phyloP scores from a whole-genome alignment of 2,888 invertebrate genomes.

The Drosophila kambysellisi region DNA sequence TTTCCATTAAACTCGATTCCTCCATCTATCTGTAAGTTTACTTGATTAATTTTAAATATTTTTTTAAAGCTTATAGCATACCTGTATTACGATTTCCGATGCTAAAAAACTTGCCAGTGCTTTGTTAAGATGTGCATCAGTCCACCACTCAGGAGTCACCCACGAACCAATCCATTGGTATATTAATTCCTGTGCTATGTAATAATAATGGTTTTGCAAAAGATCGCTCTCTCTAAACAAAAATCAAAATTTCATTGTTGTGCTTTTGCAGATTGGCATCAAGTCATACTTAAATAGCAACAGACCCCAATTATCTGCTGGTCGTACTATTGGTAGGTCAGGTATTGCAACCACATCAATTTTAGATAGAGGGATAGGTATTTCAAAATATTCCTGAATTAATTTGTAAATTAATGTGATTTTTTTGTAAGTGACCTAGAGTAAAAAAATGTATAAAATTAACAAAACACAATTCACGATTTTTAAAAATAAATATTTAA shows the following conservation, averaged over 20 bases:
- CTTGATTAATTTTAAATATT: background rate
- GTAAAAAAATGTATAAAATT: slow-evolving; percentile 73
- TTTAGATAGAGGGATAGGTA: slow-evolving; percentile 88
- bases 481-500: background rate
- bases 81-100: slow-evolving; percentile 90
- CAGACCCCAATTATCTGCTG: slow-evolving; percentile 92
- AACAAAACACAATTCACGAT: background rate
- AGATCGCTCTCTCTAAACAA: slow-evolving; percentile 90
- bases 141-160: slow-evolving; percentile 92
- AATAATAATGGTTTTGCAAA: slow-evolving; percentile 88
- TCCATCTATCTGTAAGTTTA: slow-evolving; percentile 87
- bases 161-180: slow-evolving; percentile 93
- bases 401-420: slow-evolving; percentile 87
- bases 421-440: slow-evolving; percentile 87
- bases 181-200: slow-evolving; percentile 90
- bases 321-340: slow-evolving; percentile 89
- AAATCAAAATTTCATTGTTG: background rate
- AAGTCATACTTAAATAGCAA: slow-evolving; percentile 90
- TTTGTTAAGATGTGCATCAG: slow-evolving; percentile 91
- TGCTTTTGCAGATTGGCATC: background rate
- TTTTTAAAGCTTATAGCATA: slow-evolving; percentile 73
- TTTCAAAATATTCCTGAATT: slow-evolving; percentile 88
- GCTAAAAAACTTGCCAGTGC: slow-evolving; percentile 91
- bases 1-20: slow-evolving; percentile 91
- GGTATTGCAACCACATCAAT: slow-evolving; percentile 91